Base-by-base conservation (phyloP, 2,797 vertebrate species). In the Tauraco hartlaubi region DNA sequence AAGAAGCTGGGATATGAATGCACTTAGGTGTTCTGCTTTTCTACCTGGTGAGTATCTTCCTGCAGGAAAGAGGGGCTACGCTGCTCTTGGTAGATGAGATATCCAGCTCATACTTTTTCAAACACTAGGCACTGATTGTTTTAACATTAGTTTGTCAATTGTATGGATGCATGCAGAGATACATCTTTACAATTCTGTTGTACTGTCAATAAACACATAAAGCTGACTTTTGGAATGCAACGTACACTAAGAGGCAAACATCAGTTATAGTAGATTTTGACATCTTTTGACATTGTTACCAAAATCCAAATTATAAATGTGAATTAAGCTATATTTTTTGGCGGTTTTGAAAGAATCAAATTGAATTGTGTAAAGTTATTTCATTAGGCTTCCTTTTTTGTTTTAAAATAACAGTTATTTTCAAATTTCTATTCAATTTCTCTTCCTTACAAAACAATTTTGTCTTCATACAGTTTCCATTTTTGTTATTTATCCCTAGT, bases 311-410 rank as follows among this genome's bases (percentile, higher is more conserved):
- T 90, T 58, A 78, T 41, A 78, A 62, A 84, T 51, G 54, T 49
- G 88, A 80, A 54, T 90, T 71, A 72, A n/a, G 85, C 67, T 88
- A 1, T 77, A n/a, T 71, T 41, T 91, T 85, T 44, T 46, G 69
- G 46, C 54, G 54, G 29, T 43, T 94, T 63, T 88, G 73, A 91
- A 88, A 85, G 51, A 78, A 77, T 90, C 33, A 75, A 58, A 86
- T 95, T 78, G 41, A 75, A 8, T 78, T 64, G n/a, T 62, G n/a
- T 84, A 72, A 71, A 61, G 46, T 95, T 95, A 93, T 72, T 97
- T 96, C 92, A 96, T 97, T 92, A 97, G 88, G 64, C 82, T 97
- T 97, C 94, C 93, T 96, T 96, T 97, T 95, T 46, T 51, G 79
- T 97, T 97, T 96, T 91, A 86, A 90, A 72, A 90, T 94, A 95